Evolutionary conservation across 2,113 vertebrate species (phyloP).

Genomic region (Corapipo altera): DNA sequence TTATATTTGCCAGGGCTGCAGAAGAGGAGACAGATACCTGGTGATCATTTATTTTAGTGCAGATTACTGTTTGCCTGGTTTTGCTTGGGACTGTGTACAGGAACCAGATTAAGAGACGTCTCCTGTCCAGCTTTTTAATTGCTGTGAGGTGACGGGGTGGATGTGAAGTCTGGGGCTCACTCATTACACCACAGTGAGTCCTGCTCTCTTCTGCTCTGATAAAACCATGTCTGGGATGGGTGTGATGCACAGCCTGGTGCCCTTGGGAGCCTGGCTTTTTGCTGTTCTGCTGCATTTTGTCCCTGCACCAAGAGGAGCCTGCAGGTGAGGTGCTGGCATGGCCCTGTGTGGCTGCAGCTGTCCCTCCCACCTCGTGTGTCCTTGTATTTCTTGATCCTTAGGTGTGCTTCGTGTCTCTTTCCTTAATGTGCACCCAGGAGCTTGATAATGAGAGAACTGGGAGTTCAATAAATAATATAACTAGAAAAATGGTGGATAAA

Average conservation of each 20-base stretch:
- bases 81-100: fast-evolving
- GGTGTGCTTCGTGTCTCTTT: fast-evolving
- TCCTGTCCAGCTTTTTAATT: not conserved
- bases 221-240: fast-evolving
- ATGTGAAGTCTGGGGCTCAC: not conserved
- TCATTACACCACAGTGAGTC: fast-evolving
- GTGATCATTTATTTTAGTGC: not conserved
- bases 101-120: not conserved
- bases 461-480: too few relatives aligned
- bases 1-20: not conserved
- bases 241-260: not conserved
- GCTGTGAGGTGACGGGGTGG: not conserved
- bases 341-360: not conserved
- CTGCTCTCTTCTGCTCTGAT: not conserved
- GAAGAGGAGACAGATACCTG: not conserved
- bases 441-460: too few relatives aligned
- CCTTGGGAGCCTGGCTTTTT: not conserved
- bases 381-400: not conserved
- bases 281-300: not conserved
- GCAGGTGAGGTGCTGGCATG: fast-evolving
- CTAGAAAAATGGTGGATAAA: too few relatives aligned
- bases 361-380: not conserved
- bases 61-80: not conserved
- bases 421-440: too few relatives aligned
- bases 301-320: fast-evolving